A percentile compares a stretch with the other conserved stretches of the same genome.
phyloP scores from a whole-genome alignment of 2,113 vertebrate genomes.

The Semnornis frantzii region DNA sequence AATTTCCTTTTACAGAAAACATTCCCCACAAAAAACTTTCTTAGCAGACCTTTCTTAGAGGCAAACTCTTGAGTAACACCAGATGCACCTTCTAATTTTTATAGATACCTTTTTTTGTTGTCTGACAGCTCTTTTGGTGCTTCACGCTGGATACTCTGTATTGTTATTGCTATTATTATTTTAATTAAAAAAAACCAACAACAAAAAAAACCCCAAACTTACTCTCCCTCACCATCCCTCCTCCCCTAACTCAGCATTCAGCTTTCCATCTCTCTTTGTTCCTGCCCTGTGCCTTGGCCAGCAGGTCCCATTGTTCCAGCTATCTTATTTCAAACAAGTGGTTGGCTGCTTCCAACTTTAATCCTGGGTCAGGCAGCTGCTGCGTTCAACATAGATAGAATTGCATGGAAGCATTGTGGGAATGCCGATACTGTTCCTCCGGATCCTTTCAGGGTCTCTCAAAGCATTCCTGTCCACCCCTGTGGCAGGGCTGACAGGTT shows the following conservation, averaged over 20 bases:
- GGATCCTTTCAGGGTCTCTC: not conserved
- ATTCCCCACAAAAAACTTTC: not conserved
- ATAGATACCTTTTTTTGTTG: not conserved
- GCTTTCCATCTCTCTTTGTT: not conserved
- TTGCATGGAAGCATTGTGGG: not conserved
- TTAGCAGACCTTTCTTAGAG: not conserved
- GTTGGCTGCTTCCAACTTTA: not conserved
- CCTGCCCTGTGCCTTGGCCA: not conserved
- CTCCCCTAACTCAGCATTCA: not conserved
- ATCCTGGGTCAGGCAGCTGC: not conserved
- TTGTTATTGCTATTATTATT: not conserved
- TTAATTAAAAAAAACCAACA: not conserved
- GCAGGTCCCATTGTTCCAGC: slow-evolving; percentile 24
- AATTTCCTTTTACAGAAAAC: not conserved
- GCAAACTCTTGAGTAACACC: not conserved
- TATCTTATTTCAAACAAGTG: not conserved
- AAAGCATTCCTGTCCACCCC: not conserved
- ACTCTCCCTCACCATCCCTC: not conserved
- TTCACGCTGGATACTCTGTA: not conserved
- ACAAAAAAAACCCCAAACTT: not conserved
- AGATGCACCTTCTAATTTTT: not conserved
- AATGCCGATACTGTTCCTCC: not conserved
- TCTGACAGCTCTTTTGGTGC: not conserved
- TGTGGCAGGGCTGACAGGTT: not conserved
- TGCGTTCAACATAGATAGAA: fast-evolving